These are phyloP conservation scores for Ctenodactylus gundi DNA, from an alignment of 2,113 vertebrate species.

Conservation along the genomic window DNA sequence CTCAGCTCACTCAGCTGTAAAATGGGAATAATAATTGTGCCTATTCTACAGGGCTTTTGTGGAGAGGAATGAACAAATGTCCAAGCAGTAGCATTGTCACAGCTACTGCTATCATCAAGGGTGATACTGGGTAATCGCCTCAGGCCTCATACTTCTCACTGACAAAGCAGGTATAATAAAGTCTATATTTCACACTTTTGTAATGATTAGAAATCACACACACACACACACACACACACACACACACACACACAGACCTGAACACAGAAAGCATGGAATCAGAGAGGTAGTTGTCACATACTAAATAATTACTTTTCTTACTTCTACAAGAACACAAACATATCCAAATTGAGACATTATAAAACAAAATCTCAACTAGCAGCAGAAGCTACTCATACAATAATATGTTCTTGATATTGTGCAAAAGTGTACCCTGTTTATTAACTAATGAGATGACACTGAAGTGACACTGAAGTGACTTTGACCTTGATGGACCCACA, in stretches of 20 bases:
- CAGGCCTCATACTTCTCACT: not conserved
- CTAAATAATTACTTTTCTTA: not conserved
- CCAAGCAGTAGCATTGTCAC: not conserved
- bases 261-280: not conserved
- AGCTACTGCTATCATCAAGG: not conserved
- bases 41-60: not conserved
- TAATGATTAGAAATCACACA: not conserved
- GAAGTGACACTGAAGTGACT: not conserved
- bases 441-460: not conserved
- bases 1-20: not conserved
- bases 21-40: not conserved
- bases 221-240: too few species aligned
- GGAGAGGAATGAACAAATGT: not conserved
- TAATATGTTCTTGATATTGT: not conserved
- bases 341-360: not conserved
- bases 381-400: not conserved
- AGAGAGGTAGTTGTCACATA: not conserved
- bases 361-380: not conserved
- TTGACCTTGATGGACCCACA: not conserved
- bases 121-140: not conserved
- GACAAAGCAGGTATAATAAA: not conserved
- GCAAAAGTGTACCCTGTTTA: not conserved
- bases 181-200: not conserved
- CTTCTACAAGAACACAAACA: not conserved
- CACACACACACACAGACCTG: not conserved